Evolutionary conservation across 2,113 vertebrate species (phyloP).

Genomic region (Damaliscus lunatus): DNA sequence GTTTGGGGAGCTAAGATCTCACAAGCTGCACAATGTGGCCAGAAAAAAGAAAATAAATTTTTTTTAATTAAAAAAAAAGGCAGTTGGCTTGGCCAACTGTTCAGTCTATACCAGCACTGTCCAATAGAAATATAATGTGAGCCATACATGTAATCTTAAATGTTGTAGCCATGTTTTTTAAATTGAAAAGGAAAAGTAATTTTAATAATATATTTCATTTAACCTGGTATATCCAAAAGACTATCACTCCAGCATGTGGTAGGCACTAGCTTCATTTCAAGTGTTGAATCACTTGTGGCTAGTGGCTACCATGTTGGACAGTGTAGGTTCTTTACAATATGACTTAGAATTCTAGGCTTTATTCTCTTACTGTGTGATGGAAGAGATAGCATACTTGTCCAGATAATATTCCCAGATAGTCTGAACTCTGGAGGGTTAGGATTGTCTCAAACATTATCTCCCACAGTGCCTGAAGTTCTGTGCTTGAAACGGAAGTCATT

Average conservation of each 20-base stretch:
- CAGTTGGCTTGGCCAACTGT: neutral
- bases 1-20: neutral
- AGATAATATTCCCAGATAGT: neutral
- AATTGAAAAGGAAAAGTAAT: neutral
- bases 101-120: neutral
- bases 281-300: neutral
- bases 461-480: neutral
- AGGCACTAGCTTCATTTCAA: neutral
- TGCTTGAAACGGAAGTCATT: neutral
- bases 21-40: neutral
- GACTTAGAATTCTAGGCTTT: neutral
- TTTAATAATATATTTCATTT: neutral
- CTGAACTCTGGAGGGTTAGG: neutral
- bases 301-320: neutral
- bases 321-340: neutral
- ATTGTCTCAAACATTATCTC: constrained; percentile 10
- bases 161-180: neutral
- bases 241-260: neutral
- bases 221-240: neutral
- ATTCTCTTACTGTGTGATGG: neutral
- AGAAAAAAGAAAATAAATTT: neutral
- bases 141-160: neutral
- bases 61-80: neutral
- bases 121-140: neutral
- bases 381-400: neutral